Evolutionary conservation across 2,113 vertebrate genomes (phyloP).

Genomic region (Sitta europaea): DNA sequence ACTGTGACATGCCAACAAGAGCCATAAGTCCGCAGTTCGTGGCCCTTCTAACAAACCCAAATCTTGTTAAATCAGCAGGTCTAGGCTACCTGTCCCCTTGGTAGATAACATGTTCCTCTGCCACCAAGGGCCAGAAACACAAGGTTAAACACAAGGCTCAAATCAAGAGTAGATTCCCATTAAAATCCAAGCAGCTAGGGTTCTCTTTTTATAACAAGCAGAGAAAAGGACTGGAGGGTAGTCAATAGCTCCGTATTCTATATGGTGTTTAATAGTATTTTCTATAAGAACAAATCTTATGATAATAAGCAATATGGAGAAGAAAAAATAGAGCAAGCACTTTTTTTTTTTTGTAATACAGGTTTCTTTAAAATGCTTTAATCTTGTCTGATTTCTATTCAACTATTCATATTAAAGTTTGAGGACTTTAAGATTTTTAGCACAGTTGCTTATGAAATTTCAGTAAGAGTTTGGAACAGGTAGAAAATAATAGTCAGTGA

Average conservation of each 20-base stretch:
- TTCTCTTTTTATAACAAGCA: not conserved
- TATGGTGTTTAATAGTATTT: not conserved
- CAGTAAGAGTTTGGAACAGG: not conserved
- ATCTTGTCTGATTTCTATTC: not conserved
- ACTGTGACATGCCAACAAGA: not conserved
- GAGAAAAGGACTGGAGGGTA: not conserved
- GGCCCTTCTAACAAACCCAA: not conserved
- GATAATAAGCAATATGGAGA: not conserved
- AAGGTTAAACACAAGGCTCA: not conserved
- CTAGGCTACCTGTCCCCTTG: not conserved
- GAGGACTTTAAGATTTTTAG: not conserved
- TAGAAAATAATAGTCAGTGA: not conserved
- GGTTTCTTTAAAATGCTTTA: not conserved
- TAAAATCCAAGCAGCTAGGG: not conserved
- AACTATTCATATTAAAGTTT: not conserved
- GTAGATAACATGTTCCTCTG: not conserved
- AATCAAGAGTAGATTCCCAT: not conserved
- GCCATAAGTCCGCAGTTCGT: not conserved
- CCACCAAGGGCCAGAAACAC: not conserved
- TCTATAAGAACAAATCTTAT: not conserved
- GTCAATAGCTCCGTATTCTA: not conserved
- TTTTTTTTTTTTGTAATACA: not conserved
- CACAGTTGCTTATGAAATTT: not conserved
- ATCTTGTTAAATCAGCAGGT: not conserved
- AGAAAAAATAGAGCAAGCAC: not conserved